Conservation (phyloP, 2,113 vertebrate genomes). For the Diphyllodes magnificus region DNA sequence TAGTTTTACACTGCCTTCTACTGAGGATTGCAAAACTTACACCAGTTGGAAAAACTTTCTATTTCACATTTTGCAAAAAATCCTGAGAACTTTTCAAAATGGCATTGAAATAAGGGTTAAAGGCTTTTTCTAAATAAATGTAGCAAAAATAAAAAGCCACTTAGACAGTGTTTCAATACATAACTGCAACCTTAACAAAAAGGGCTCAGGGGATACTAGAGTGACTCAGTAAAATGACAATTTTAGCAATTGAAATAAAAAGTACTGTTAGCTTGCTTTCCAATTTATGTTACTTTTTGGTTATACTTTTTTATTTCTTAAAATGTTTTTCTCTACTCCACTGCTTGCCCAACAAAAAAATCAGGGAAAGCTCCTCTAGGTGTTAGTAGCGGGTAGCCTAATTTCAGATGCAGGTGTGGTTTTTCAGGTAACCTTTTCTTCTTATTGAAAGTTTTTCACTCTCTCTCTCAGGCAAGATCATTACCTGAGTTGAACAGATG, state of each 20-base stretch:
- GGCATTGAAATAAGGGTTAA: background rate
- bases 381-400: background rate
- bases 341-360: background rate
- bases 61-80: background rate
- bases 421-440: slow-evolving; percentile 14
- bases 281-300: background rate
- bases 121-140: background rate
- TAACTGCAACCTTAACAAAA: background rate
- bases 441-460: slow-evolving; percentile 7
- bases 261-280: background rate
- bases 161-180: background rate
- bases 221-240: background rate
- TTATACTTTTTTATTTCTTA: background rate
- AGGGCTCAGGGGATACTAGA: background rate
- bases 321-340: background rate
- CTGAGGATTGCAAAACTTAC: background rate
- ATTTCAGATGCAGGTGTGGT: background rate
- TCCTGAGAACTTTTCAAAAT: background rate
- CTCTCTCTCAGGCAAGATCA: background rate
- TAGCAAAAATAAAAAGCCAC: background rate
- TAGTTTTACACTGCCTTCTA: slow-evolving; percentile 39
- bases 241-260: background rate
- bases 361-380: background rate
- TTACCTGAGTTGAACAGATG: slow-evolving; percentile 39
- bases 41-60: background rate